Evolutionary conservation across 2,888 invertebrate genomes (phyloP).

Genomic region (Subacronicta megacephala): DNA sequence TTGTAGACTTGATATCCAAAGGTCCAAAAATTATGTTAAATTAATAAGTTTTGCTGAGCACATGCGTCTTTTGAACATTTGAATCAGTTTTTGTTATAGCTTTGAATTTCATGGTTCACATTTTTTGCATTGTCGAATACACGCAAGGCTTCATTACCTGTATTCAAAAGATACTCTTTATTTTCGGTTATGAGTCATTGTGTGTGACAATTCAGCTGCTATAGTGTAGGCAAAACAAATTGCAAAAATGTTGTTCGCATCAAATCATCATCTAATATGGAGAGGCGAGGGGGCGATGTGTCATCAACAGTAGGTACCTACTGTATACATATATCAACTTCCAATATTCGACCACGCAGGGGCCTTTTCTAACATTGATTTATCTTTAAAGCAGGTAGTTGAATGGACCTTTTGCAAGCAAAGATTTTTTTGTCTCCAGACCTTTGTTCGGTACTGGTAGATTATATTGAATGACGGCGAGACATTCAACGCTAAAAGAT

Average conservation of each 20-base stretch:
- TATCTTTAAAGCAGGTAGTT: constrained; percentile 81
- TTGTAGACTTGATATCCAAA: not conserved
- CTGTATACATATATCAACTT: constrained; percentile 25
- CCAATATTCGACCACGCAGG: constrained; percentile 61
- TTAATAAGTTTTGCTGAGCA: constrained; percentile 12
- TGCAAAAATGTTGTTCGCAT: constrained; percentile 53
- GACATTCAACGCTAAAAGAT: constrained; percentile 58
- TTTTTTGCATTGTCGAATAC: constrained; percentile 33
- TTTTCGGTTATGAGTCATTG: constrained; percentile 63
- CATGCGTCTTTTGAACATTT: no score
- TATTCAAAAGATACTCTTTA: constrained; percentile 43
- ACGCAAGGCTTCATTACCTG: constrained; percentile 42
- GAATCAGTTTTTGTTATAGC: constrained; percentile 21
- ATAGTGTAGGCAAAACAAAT: constrained; percentile 51
- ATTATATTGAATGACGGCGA: constrained; percentile 70
- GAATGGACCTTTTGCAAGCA: constrained; percentile 72
- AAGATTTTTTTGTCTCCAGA: constrained; percentile 71
- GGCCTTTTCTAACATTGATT: constrained; percentile 61
- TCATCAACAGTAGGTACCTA: constrained; percentile 72
- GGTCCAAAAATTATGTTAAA: not conserved
- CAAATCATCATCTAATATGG: constrained; percentile 59
- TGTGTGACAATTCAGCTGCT: constrained; percentile 68
- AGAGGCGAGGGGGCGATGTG: constrained; percentile 63
- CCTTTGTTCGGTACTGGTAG: constrained; percentile 68
- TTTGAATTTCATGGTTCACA: constrained; percentile 34